A percentile compares a stretch with the other conserved stretches of the same genome.
These are phyloP conservation scores for Listronotus oregonensis DNA, from an alignment of 1,140 invertebrate species.

Conservation along the genomic window DNA sequence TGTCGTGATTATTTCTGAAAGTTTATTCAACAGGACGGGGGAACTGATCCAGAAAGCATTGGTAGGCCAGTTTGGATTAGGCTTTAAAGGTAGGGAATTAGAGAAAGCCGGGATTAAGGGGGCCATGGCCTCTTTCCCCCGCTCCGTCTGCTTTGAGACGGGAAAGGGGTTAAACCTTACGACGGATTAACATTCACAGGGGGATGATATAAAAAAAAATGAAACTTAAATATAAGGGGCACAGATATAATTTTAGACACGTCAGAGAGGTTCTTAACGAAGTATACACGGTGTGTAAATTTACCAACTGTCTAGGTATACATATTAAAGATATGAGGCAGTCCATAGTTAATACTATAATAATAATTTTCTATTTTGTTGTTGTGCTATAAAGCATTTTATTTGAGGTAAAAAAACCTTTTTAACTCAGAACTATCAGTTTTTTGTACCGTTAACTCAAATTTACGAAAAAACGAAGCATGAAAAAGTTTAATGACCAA, in stretches of 20 bases:
- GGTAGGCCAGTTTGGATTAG: constrained; percentile 59
- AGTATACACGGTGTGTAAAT: background rate
- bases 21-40: constrained; percentile 36
- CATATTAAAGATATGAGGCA: too few relatives aligned
- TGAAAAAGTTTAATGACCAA: too few relatives aligned
- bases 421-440: too few relatives aligned
- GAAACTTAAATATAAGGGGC: constrained; percentile 38
- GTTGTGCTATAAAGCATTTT: too few relatives aligned
- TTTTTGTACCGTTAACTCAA: too few relatives aligned
- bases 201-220: constrained; percentile 52
- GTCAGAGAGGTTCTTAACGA: background rate
- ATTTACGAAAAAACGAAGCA: too few relatives aligned
- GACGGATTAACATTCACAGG: constrained; percentile 53
- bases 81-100: constrained; percentile 59
- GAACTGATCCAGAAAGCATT: constrained; percentile 44
- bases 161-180: constrained; percentile 52
- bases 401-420: too few relatives aligned
- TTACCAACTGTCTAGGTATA: too few relatives aligned
- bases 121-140: constrained; percentile 46
- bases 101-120: constrained; percentile 59
- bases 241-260: constrained; percentile 28
- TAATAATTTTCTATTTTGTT: too few relatives aligned
- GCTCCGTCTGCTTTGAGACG: constrained; percentile 45
- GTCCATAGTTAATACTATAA: too few relatives aligned
- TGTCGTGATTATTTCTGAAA: constrained; percentile 32